Evolutionary conservation across 2,888 invertebrate genomes (phyloP), one percentile per base, ranked within the genome.

Genomic region (Heliconius ethilla): DNA sequence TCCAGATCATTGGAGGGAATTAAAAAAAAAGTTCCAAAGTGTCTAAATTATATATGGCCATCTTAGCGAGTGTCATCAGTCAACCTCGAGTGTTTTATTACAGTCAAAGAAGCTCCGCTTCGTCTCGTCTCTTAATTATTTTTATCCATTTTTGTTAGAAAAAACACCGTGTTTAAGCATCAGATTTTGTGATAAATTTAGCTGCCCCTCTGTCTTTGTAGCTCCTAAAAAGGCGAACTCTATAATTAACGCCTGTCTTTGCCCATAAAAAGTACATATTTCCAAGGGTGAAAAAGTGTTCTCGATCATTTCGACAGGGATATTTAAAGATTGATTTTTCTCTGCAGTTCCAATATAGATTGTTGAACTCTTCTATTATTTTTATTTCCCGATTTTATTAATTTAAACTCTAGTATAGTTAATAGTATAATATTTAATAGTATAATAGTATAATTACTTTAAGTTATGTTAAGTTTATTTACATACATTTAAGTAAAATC

Each of bases 161-260:
- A 90, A 90, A 90, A 69, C 40, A 87, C 83, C 84, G 87, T 88
- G 87, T 87, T 89, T 86, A 87, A 88, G 92, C 90, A 86, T 93
- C 92, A 89, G 90, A 91, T 92, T 93, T 90, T 89, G 89, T 85
- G 87, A 88, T 93, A 93, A 91, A 92, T 91, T 91, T 94, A 93
- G 90, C 86, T 85, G 51, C 87, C 89, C 91, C 89, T 88, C 86
- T 83, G 81, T 82, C 84, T 85, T 87, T 88, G 87, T 89, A 87
- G 86, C 84, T 81, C 84, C 80, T 69, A 74, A 77, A 72, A 74
- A 72, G 70, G 83, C 81, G 81, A 78, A 83, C 84, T 86, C 85
- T 89, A 89, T 89, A 90, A 90, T 90, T 90, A 89, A 88, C 89
- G 85, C 87, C 83, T 85, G 87, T 89, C 85, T 85, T 85, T 85